These are phyloP conservation scores for Butorides virescens DNA, from an alignment of 2,113 vertebrate genomes.

Conservation along the genomic window DNA sequence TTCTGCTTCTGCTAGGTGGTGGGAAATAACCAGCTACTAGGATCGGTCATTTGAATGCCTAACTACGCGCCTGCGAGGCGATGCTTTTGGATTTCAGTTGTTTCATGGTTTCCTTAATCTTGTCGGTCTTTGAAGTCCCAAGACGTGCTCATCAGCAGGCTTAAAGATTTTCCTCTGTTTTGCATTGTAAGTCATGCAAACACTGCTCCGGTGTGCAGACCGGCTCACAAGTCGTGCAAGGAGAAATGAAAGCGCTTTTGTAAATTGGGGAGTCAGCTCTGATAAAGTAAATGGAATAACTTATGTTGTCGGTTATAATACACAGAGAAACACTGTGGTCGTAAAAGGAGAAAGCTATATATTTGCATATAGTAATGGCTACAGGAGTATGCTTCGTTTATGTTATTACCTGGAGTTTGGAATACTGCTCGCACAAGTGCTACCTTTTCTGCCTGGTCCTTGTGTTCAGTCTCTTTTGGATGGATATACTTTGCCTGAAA, in stretches of 20 bases:
- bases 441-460: background rate
- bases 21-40: background rate
- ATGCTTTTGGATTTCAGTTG: background rate
- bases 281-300: background rate
- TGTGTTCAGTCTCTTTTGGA: background rate
- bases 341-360: background rate
- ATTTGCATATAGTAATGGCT: background rate
- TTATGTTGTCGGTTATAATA: background rate
- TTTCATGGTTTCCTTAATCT: background rate
- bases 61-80: background rate
- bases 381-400: background rate
- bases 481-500: slow-evolving; percentile 30
- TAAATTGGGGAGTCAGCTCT: background rate
- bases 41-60: background rate
- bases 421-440: background rate
- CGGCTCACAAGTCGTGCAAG: background rate
- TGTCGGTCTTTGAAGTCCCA: slow-evolving; percentile 1
- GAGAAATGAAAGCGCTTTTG: background rate
- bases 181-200: slow-evolving; percentile 30
- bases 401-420: background rate
- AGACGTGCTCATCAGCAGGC: background rate
- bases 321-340: background rate
- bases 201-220: background rate
- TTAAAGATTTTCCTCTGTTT: slow-evolving; percentile 2
- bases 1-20: background rate